Base-by-base conservation (phyloP, 2,113 vertebrate genomes). In the Pollachius pollachius region DNA sequence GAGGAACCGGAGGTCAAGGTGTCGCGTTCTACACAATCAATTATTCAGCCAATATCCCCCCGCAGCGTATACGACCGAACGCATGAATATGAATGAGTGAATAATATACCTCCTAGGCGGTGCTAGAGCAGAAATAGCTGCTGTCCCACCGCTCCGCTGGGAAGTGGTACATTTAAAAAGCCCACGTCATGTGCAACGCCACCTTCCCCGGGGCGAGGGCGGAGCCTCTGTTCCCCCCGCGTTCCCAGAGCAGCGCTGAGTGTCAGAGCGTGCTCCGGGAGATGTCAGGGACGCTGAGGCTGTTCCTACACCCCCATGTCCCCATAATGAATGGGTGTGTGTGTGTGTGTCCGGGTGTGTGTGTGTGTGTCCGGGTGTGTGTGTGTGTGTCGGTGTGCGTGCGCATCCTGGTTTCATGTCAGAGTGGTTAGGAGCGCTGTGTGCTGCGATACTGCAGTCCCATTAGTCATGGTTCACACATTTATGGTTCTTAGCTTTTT, bases 81-180 rank as follows among this genome's bases (percentile, higher is more conserved):
- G 64, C 62, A 78, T 64, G 64, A 68, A 56, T 41, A 15, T 59
- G 67, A 74, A 37, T 68, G 78, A 5, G 57, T 62, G 73, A 65
- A 70, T 64, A 68, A 56, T 66, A 62, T 71, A 73, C 70, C 76
- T 75, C 79, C 37, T n/a, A 3, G 52, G 58, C 54, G 54, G 68
- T 70, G 67, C 64, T 65, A 75, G 70, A 64, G 67, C 57, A 68
- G 56, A 87, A 87, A 86, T 87, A 88, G 79, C 80, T 73, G 67
- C 73, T 76, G 75, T 70, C 56, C 66, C 76, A 73, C 64, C 77
- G 79, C 83, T 80, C 69, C 19, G 81, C 66, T 23, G 81, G 76
- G 85, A 83, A 18, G 30, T 52, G 54, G 71, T 76, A 84, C 68
- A 13, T 73, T 81, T 52, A 59, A 59, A 59, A 19, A 5, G 62